These are phyloP conservation scores for Thaumatotibia leucotreta DNA, from an alignment of 1,140 invertebrate species.

Conservation along the genomic window DNA sequence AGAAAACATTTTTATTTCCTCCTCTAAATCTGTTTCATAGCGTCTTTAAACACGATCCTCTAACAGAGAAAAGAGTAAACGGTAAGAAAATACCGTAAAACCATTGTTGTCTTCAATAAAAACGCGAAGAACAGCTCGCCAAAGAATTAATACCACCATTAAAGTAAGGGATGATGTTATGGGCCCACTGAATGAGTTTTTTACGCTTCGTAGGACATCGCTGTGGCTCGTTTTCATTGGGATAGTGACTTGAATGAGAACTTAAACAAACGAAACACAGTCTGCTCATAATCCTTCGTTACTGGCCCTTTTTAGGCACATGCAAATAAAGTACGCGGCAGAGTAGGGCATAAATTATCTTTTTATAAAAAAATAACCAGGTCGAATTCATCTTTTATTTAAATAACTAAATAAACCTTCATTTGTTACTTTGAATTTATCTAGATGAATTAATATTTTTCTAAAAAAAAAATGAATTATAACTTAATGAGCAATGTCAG, in stretches of 20 bases:
- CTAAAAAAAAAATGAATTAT: too few relatives aligned
- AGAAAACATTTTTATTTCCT: constrained; percentile 4
- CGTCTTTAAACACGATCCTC: constrained; percentile 1
- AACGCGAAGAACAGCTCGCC: constrained; percentile 14
- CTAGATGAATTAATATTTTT: too few relatives aligned
- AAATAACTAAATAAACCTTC: too few relatives aligned
- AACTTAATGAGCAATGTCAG: too few relatives aligned
- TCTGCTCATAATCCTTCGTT: too few relatives aligned
- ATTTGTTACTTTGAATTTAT: too few relatives aligned
- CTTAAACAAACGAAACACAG: too few relatives aligned
- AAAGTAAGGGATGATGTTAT: constrained; percentile 27
- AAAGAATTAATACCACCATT: constrained; percentile 28
- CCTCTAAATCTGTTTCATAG: not conserved
- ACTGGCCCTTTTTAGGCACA: too few relatives aligned
- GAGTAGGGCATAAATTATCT: too few relatives aligned
- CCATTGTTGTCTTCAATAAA: constrained; percentile 14
- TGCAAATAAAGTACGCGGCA: too few relatives aligned
- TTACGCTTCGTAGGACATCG: constrained; percentile 19
- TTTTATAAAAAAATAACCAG: too few relatives aligned
- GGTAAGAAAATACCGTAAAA: constrained; percentile 10
- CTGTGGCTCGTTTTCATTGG: not conserved
- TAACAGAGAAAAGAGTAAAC: not conserved
- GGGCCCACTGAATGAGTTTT: constrained; percentile 22
- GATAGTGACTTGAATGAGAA: constrained; percentile 9
- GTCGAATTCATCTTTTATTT: too few relatives aligned